Evolutionary conservation across 2,797 vertebrate genomes (phyloP), one percentile per base, ranked within the genome.

Genomic region (Sciaenops ocellatus): DNA sequence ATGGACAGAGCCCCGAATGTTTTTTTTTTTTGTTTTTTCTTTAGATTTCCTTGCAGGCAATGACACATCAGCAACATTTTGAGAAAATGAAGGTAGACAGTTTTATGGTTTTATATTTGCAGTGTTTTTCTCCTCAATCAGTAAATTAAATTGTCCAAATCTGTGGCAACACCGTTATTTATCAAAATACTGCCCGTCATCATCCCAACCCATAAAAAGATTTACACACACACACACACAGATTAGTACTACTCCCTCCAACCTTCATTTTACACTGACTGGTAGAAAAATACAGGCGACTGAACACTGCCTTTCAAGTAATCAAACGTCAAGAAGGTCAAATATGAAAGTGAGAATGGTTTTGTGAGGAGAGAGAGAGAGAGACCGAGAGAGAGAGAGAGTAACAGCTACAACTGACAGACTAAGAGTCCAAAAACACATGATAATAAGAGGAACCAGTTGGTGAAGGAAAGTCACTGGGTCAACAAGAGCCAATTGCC

Each of bases 241-340:
- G 16, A 54, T 54, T 73, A 71, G 72, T 54, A 22, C 41, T 46
- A 54, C 73, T 73, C 69, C 69, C 65, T 51, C 44, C 51, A 76
- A 65, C 69, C 60, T 76, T 89, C 55, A 78, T 78, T 83, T 85
- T 81, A 85, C 82, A 84, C 61, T 66, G 73, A 87, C 81, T 52
- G 80, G 70, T 87, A 91, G 66, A 89, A 91, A 90, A 90, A 87
- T 62, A 79, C 55, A 85, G 86, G 77, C 79, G 84, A 91, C 85
- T 82, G 38, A 89, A 84, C 77, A 41, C 78, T 86, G 82, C 88
- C 89, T 85, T 94, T 95, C 91, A 94, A 94, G 93, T 94, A 93
- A 89, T 92, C 85, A 84, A 91, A 91, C 81, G 83, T 87, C 78
- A 73, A 89, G 85, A 73, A 69, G 77, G 76, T 82, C 81, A 85